Conservation (phyloP, 1,140 invertebrate species). For the Lethocerus indicus region DNA sequence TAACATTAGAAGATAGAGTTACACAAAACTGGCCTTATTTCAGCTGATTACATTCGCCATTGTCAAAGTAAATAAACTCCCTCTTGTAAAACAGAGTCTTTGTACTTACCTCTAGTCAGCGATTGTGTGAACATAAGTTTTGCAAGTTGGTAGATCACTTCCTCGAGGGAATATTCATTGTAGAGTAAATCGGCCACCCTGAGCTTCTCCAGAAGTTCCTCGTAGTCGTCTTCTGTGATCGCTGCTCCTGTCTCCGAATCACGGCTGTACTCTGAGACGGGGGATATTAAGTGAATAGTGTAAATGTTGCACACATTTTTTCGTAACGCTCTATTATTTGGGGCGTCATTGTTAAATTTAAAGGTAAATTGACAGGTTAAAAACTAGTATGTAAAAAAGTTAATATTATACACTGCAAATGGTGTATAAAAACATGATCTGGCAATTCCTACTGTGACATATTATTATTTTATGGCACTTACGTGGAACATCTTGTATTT, state of each 20-base stretch:
- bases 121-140: constrained; percentile 59
- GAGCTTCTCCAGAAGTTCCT: constrained; percentile 28
- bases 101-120: constrained; percentile 32
- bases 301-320: neutral
- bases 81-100: no score
- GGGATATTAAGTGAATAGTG: neutral
- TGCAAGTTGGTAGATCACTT: constrained; percentile 55
- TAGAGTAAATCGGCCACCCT: constrained; percentile 45
- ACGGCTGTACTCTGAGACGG: neutral
- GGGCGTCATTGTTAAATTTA: neutral
- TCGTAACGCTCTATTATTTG: neutral
- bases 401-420: neutral
- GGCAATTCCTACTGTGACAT: neutral
- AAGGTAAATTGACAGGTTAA: neutral
- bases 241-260: neutral
- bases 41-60: no score
- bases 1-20: no score
- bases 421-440: neutral
- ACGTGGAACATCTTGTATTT: neutral
- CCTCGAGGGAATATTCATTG: constrained; percentile 52
- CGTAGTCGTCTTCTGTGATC: constrained; percentile 24
- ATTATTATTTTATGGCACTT: neutral
- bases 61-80: no score
- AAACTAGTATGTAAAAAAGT: neutral
- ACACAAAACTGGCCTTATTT: no score